Evolutionary conservation across 2,797 vertebrate species (phyloP).

Genomic region (Mallotus villosus): DNA sequence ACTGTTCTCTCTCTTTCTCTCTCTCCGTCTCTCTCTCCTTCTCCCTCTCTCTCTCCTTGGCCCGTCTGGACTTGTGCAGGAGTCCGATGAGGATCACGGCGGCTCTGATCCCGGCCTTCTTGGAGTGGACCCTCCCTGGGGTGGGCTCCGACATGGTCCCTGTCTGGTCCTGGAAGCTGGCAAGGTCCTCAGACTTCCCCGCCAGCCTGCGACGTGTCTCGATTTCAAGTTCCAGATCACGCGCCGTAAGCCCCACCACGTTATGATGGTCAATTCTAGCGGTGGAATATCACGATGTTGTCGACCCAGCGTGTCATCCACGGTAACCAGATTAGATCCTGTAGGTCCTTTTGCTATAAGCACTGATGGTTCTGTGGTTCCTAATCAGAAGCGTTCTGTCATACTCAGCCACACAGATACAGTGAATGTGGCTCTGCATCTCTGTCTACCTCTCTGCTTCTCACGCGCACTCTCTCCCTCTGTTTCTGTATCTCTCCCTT

Average conservation of each 20-base stretch:
- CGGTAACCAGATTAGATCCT: constrained; percentile 32
- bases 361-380: constrained; percentile 7
- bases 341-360: not conserved
- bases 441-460: constrained; percentile 56
- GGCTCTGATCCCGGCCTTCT: constrained; percentile 91
- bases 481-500: constrained; percentile 60
- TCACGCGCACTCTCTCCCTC: constrained; percentile 48
- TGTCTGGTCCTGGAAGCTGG: not conserved
- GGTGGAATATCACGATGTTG: too few species aligned
- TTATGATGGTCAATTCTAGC: not conserved
- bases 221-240: not conserved
- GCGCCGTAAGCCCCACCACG: not conserved
- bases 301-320: too few species aligned
- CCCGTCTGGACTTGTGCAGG: constrained; percentile 88
- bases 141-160: constrained; percentile 69
- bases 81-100: constrained; percentile 95
- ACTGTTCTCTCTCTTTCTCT: constrained; percentile 68
- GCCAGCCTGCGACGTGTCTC: not conserved
- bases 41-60: constrained; percentile 76
- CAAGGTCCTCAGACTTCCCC: not conserved
- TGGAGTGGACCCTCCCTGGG: constrained; percentile 80
- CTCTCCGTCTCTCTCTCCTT: constrained; percentile 59
- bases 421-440: constrained; percentile 51
- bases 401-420: constrained; percentile 40
- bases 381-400: constrained; percentile 31